Evolutionary conservation across 2,113 vertebrate species (phyloP).

Genomic region (Pygoscelis adeliae): DNA sequence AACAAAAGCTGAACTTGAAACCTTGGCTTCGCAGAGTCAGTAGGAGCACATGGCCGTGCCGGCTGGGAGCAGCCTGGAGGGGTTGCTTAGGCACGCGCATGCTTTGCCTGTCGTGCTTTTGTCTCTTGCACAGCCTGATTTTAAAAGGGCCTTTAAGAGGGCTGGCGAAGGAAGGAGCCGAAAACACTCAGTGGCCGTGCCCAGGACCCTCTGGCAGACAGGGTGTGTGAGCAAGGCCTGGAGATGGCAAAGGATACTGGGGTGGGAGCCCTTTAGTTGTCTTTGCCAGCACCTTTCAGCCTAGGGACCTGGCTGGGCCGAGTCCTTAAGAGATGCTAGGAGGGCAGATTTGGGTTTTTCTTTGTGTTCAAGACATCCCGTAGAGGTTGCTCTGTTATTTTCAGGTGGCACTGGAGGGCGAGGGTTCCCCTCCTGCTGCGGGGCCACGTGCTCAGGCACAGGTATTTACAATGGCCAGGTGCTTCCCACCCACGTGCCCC

Average conservation of each 20-base stretch:
- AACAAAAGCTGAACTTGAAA: constrained; percentile 54
- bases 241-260: not conserved
- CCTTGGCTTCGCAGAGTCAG: not conserved
- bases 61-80: rapidly evolving
- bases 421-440: not conserved
- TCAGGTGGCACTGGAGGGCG: not conserved
- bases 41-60: rapidly evolving
- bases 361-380: not conserved
- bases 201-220: not conserved
- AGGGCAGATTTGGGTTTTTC: not conserved
- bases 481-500: not conserved
- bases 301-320: not conserved
- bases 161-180: not conserved
- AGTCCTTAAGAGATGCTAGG: not conserved
- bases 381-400: not conserved
- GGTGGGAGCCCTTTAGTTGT: not conserved
- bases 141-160: not conserved
- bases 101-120: not conserved
- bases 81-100: not conserved
- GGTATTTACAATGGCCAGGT: not conserved
- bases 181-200: not conserved
- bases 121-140: not conserved
- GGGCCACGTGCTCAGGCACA: not conserved
- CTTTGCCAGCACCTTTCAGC: not conserved
- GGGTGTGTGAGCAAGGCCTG: not conserved